Percentiles rank a stretch among this genome's conserved stretches.
Evolutionary conservation across 2,113 vertebrate species (phyloP).

Genomic region (Tetraodon nigroviridis): DNA sequence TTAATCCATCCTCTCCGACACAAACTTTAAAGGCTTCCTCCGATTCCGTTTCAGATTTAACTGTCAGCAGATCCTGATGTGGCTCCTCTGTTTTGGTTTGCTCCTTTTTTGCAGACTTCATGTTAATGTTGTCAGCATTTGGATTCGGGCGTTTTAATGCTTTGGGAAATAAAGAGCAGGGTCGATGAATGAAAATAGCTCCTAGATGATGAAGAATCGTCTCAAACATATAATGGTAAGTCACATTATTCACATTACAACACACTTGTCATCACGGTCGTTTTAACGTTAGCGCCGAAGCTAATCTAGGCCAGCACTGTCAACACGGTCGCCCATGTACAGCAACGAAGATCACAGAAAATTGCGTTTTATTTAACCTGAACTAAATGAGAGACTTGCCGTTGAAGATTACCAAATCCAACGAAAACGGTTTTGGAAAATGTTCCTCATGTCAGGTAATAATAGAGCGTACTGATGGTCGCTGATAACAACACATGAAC

Average conservation of each 20-base stretch:
- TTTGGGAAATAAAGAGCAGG: conserved; percentile 13
- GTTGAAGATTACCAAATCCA: neutral
- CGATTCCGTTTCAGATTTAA: conserved; percentile 35
- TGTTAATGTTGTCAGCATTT: conserved; percentile 36
- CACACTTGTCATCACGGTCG: neutral
- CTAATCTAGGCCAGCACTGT: conserved; percentile 3
- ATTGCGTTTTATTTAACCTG: neutral
- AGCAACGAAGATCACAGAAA: neutral
- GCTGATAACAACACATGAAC: conserved; percentile 45
- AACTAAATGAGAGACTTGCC: conserved; percentile 8
- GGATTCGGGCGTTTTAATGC: neutral
- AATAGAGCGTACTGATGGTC: neutral
- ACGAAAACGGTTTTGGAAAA: neutral
- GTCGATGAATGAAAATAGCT: neutral
- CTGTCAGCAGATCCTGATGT: conserved; percentile 1
- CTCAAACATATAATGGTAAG: neutral
- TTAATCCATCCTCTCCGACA: conserved; percentile 15
- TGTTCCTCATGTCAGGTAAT: neutral
- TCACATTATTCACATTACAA: neutral
- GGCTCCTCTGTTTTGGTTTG: conserved; percentile 11
- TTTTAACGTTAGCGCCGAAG: conserved; percentile 18
- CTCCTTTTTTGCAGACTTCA: conserved; percentile 37
- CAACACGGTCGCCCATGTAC: neutral
- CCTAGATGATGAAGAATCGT: neutral
- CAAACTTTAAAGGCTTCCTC: conserved; percentile 21